These are phyloP conservation scores for Idaea dimidiata DNA, from an alignment of 2,888 invertebrate genomes.

Conservation along the genomic window DNA sequence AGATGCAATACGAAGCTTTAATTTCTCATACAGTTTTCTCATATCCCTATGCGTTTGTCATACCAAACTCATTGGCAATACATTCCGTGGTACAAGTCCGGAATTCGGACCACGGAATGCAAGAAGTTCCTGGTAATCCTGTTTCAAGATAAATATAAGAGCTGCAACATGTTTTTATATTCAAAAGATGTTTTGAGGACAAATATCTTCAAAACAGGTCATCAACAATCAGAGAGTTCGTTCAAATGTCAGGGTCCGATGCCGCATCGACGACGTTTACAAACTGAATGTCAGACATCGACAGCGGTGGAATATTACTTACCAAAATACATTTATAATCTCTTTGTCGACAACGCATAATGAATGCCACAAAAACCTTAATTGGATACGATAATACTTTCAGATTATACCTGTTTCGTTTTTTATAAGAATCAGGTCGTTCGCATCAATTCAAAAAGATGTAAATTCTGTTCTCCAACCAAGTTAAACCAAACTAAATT, in stretches of 20 bases:
- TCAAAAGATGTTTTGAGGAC: slow-evolving; percentile 42
- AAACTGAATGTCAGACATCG: slow-evolving; percentile 57
- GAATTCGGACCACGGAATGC: background rate
- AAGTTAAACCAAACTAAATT: background rate
- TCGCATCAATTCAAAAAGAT: too few species aligned
- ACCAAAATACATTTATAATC: too few species aligned
- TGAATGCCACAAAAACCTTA: slow-evolving; percentile 17
- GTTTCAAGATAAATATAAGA: background rate
- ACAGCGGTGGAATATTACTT: background rate
- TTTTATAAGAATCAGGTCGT: too few species aligned
- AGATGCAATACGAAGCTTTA: too few species aligned
- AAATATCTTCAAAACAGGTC: slow-evolving; percentile 54
- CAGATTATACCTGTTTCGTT: slow-evolving; percentile 1
- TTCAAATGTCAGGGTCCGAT: slow-evolving; percentile 71
- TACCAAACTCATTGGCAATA: too few species aligned
- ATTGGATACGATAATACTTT: slow-evolving; percentile 3
- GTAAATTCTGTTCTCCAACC: too few species aligned
- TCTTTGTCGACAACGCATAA: slow-evolving; percentile 13
- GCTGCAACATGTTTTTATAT: slow-evolving; percentile 24
- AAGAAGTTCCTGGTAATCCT: background rate
- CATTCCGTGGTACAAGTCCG: background rate
- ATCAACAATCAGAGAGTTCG: slow-evolving; percentile 42
- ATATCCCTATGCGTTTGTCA: too few species aligned
- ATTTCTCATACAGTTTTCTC: too few species aligned
- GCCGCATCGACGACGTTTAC: slow-evolving; percentile 33